Evolutionary conservation across 2,113 vertebrate species (phyloP).

Genomic region (Oryzias woworae): DNA sequence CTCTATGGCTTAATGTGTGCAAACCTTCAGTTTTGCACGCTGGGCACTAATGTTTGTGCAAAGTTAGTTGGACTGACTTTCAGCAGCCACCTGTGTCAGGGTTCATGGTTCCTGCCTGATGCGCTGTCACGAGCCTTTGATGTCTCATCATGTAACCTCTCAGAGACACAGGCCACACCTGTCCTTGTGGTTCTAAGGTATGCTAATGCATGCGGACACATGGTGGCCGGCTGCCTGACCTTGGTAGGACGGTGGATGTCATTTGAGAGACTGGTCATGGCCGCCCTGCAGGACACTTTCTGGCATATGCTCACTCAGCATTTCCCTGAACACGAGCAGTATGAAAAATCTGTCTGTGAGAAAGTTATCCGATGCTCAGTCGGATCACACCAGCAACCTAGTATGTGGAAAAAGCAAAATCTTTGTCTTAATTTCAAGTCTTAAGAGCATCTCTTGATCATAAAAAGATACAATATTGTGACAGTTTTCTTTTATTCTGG

Average conservation of each 20-base stretch:
- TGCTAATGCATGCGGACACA: conserved; percentile 76
- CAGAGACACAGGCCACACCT: conserved; percentile 68
- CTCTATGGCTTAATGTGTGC: background rate
- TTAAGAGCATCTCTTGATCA: background rate
- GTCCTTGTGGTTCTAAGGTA: conserved; percentile 67
- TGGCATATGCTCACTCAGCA: conserved; percentile 61
- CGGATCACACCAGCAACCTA: background rate
- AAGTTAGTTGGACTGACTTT: conserved; percentile 39
- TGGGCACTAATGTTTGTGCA: conserved; percentile 9
- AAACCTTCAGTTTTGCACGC: conserved; percentile 8
- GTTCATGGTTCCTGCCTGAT: conserved; percentile 55
- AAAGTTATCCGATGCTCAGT: conserved; percentile 10
- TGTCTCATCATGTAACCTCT: conserved; percentile 62
- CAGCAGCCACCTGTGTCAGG: conserved; percentile 28
- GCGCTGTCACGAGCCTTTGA: conserved; percentile 54
- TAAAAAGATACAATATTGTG: background rate
- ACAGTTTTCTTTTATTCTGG: background rate
- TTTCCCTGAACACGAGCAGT: conserved; percentile 37
- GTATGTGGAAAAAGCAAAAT: background rate
- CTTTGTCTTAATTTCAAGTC: background rate
- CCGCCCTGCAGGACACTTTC: conserved; percentile 51
- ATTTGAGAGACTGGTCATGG: conserved; percentile 42
- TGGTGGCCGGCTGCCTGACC: conserved; percentile 73
- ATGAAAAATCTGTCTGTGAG: conserved; percentile 18
- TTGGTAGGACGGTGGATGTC: conserved; percentile 68